Percentiles rank a stretch among this genome's conserved stretches.
Evolutionary conservation across 2,888 invertebrate genomes (phyloP).

Genomic region (Leistus spinibarbis): DNA sequence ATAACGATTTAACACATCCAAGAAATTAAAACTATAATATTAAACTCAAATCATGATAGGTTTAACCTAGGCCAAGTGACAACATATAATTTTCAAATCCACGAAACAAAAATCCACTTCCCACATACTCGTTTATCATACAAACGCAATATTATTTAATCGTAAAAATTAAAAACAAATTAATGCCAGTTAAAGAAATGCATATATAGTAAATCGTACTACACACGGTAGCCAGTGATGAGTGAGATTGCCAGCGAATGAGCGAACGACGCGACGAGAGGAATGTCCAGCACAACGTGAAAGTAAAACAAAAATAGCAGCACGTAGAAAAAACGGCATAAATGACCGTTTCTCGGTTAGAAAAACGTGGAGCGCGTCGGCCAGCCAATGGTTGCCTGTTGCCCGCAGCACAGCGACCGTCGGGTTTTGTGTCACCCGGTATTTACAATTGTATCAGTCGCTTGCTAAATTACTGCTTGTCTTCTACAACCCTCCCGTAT

Average conservation of each 20-base stretch:
- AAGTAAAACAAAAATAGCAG: background rate
- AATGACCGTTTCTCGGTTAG: constrained; percentile 8
- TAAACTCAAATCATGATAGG: background rate
- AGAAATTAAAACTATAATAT: background rate
- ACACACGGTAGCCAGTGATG: background rate
- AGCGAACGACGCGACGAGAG: too few relatives aligned
- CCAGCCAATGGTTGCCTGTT: constrained; percentile 19
- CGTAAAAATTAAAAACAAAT: constrained; percentile 16
- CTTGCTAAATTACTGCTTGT: constrained; percentile 10
- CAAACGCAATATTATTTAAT: background rate
- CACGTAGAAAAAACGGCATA: constrained; percentile 17
- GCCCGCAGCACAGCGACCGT: background rate
- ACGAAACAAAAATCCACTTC: background rate
- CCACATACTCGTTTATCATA: background rate
- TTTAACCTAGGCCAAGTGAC: background rate
- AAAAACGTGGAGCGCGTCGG: constrained; percentile 1
- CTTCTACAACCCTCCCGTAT: background rate
- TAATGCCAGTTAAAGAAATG: background rate
- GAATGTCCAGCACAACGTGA: background rate
- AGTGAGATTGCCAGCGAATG: background rate
- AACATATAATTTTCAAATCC: background rate
- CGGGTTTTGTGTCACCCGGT: constrained; percentile 11
- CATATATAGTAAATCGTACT: background rate
- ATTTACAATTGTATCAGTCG: constrained; percentile 14
- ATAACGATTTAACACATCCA: background rate